Evolutionary conservation across 2,888 invertebrate species (phyloP).

Genomic region (Habroteleia sp.): DNA sequence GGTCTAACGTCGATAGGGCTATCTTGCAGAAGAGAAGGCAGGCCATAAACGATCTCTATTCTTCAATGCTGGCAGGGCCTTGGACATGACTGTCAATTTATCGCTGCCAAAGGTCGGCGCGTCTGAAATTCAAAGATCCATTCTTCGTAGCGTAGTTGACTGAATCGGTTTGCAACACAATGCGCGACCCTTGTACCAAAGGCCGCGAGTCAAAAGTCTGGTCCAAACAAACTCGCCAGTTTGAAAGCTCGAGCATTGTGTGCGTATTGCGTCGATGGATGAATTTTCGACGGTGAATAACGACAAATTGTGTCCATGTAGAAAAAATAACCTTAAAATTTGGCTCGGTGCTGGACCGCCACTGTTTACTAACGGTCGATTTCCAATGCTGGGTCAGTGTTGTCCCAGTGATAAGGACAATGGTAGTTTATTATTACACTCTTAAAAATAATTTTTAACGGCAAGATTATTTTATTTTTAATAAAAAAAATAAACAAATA

Average conservation of each 20-base stretch:
- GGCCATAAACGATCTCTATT: conserved; percentile 37
- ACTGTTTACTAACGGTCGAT: too few relatives aligned
- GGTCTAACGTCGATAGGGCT: background rate
- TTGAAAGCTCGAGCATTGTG: conserved; percentile 12
- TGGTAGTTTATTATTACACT: too few relatives aligned
- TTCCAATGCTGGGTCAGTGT: too few relatives aligned
- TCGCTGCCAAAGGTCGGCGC: conserved; percentile 46
- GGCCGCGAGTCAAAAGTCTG: conserved; percentile 11
- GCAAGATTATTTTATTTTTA: too few relatives aligned
- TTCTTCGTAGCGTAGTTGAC: conserved; percentile 53
- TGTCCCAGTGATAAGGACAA: too few relatives aligned
- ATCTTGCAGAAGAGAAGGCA: conserved; percentile 5
- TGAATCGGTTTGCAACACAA: conserved; percentile 36
- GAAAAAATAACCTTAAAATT: too few relatives aligned
- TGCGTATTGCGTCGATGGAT: background rate
- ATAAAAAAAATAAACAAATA: too few relatives aligned
- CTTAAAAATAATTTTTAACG: too few relatives aligned
- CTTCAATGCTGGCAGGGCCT: conserved; percentile 28
- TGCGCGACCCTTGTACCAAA: conserved; percentile 34
- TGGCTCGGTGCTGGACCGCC: too few relatives aligned
- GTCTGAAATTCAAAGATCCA: conserved; percentile 49
- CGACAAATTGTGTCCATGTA: conserved; percentile 27
- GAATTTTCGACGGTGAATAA: conserved; percentile 9
- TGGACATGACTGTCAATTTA: conserved; percentile 59
- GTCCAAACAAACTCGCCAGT: conserved; percentile 20